Base-by-base conservation (phyloP, 2,113 vertebrate species). In the Oncorhynchus tshawytscha region DNA sequence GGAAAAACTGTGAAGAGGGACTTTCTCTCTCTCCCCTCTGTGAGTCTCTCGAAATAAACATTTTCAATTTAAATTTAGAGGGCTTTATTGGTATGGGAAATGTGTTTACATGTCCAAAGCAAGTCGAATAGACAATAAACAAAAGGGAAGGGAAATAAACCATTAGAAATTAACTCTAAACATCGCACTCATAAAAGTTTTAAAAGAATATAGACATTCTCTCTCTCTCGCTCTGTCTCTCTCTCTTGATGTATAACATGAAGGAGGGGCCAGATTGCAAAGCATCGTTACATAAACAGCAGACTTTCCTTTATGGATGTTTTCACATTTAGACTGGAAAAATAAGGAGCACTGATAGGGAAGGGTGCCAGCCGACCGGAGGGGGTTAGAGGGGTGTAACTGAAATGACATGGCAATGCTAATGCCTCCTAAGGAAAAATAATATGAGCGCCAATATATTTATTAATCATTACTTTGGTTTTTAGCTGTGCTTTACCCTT, bases 241-340 rank as follows among this genome's bases (percentile, higher is more conserved):
- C 73, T 83, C 76, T 82, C 82, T 81, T 86, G 80, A 90, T 92
- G 92, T 88, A 90, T 90, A 78, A 82, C 84, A 78, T 73, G 48
- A 24, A 39, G 80, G 68, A 27, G 68, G 59, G 24, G 81, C 76
- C 69, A 69, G 11, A 57, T n/a, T 76, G 76, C 76, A 73, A 75
- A 78, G 75, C 74, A 67, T 25, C 70, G 87, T 77, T 84, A 74
- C 74, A 86, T 84, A 86, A 90, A 89, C 86, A 79, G 75, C 76
- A 74, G 79, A 73, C 75, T 81, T 81, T 72, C 59, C 78, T 71
- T 86, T 78, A 89, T 90, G 77, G 78, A 75, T 87, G 81, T 85
- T 85, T 45, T 78, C 48, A 24, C 74, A 85, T 81, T 82, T 81
- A 74, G 76, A 82, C 73, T 82, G 51, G 76, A 74, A 88, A 67